Conservation (phyloP, 1,140 invertebrate genomes). For the Drosophila lacertosa region DNA sequence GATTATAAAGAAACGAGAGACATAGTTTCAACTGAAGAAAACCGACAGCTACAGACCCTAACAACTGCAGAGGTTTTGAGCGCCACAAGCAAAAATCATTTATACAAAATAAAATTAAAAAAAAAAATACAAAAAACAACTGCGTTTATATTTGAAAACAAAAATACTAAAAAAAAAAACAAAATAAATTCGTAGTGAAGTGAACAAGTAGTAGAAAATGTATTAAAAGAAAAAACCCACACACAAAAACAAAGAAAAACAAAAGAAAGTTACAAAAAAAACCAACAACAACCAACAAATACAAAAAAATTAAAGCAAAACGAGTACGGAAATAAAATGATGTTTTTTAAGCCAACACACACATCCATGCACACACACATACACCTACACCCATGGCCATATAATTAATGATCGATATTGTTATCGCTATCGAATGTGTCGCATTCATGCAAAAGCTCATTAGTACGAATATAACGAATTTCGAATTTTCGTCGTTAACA, state of each 20-base stretch:
- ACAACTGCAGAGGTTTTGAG: slow-evolving; percentile 65
- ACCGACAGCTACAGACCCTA: slow-evolving; percentile 62
- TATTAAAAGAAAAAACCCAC: slow-evolving; percentile 32
- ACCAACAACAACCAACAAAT: slow-evolving; percentile 1
- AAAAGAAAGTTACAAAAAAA: slow-evolving; percentile 5
- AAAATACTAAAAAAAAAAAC: slow-evolving; percentile 16
- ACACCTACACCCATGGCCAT: slow-evolving; percentile 14
- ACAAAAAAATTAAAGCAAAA: slow-evolving; percentile 8
- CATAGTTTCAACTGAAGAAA: slow-evolving; percentile 68
- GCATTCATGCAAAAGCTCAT: slow-evolving; percentile 30
- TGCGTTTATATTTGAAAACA: slow-evolving; percentile 71
- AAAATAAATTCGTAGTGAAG: slow-evolving; percentile 43
- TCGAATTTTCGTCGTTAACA: slow-evolving; percentile 25
- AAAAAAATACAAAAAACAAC: slow-evolving; percentile 43
- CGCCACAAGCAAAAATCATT: slow-evolving; percentile 77
- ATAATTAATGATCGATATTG: slow-evolving; percentile 27
- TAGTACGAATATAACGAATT: slow-evolving; percentile 22
- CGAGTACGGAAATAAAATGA: slow-evolving; percentile 22
- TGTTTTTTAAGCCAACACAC: slow-evolving; percentile 36
- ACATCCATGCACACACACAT: slow-evolving; percentile 7
- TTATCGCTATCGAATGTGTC: slow-evolving; percentile 37
- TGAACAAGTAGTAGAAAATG: slow-evolving; percentile 58
- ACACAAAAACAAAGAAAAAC: slow-evolving; percentile 1
- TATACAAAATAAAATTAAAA: slow-evolving; percentile 67
- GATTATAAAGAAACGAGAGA: slow-evolving; percentile 56